These are phyloP conservation scores for Anolis carolinensis DNA, from an alignment of 2,113 vertebrate genomes.

Conservation along the genomic window DNA sequence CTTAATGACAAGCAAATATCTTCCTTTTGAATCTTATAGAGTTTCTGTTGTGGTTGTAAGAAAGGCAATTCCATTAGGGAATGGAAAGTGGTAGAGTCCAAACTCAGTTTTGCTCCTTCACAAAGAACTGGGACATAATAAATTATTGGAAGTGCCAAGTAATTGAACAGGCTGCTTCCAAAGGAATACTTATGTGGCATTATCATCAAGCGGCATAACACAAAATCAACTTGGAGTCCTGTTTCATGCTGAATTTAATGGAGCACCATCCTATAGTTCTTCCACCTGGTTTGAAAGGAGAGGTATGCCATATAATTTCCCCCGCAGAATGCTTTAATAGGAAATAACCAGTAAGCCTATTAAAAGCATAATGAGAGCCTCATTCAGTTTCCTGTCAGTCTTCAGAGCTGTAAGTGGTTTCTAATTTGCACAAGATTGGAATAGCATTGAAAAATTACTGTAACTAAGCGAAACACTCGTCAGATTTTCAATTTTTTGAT, in stretches of 20 bases:
- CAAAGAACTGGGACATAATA: not conserved
- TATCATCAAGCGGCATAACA: not conserved
- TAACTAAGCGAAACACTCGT: conserved; percentile 77
- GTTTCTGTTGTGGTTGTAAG: not conserved
- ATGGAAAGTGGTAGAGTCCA: too few species aligned
- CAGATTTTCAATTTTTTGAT: conserved; percentile 81
- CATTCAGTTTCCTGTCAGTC: conserved; percentile 72
- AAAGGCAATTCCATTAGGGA: not conserved
- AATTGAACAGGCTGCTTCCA: not conserved
- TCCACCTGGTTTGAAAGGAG: conserved; percentile 36
- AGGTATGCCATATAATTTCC: conserved; percentile 34
- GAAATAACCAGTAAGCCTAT: conserved; percentile 71
- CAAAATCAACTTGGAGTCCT: not conserved
- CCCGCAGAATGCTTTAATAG: conserved; percentile 65
- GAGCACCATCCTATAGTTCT: conserved; percentile 29
- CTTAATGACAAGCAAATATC: not conserved
- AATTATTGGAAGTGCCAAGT: not conserved
- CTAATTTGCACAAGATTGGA: conserved; percentile 79
- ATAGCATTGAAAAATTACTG: conserved; percentile 79
- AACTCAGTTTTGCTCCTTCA: not conserved
- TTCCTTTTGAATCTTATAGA: not conserved
- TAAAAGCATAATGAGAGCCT: conserved; percentile 77
- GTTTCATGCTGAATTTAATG: not conserved
- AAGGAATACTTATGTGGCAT: not conserved
- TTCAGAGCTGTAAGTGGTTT: conserved; percentile 74